These are phyloP conservation scores for Lucinisca nassula DNA, from an alignment of 2,888 invertebrate genomes.

Conservation along the genomic window DNA sequence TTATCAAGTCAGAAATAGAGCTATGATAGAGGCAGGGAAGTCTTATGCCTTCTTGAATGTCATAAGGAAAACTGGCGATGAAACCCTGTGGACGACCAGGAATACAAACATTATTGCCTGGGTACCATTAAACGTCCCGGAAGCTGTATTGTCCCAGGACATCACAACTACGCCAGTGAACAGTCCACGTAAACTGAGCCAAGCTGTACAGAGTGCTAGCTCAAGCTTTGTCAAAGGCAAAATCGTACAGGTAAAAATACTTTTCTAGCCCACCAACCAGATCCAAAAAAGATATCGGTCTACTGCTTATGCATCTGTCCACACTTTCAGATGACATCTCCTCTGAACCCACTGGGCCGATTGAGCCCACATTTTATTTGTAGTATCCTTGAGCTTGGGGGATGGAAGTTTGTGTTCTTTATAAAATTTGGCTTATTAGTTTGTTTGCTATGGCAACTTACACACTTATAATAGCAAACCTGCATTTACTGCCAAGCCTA, in stretches of 20 bases:
- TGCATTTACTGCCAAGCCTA: too few species aligned
- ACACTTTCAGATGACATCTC: too few species aligned
- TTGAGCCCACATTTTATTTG: too few species aligned
- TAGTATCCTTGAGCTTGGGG: too few species aligned
- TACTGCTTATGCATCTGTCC: too few species aligned
- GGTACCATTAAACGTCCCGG: not conserved
- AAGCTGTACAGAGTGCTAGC: not conserved
- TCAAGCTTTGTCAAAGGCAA: not conserved
- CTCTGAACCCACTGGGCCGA: too few species aligned
- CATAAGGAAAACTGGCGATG: not conserved
- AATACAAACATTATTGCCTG: not conserved
- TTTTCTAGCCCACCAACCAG: too few species aligned
- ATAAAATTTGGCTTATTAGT: too few species aligned
- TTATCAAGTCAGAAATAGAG: not conserved
- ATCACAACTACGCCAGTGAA: not conserved
- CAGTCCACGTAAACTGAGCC: not conserved
- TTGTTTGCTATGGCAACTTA: too few species aligned
- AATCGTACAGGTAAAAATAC: not conserved
- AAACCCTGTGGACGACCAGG: not conserved
- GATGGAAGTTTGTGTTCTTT: too few species aligned
- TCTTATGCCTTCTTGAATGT: not conserved
- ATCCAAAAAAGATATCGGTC: too few species aligned
- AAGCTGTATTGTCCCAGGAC: not conserved
- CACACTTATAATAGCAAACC: too few species aligned
- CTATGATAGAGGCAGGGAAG: not conserved